A percentile compares a stretch with the other conserved stretches of the same genome.
phyloP scores from a whole-genome alignment of 2,797 vertebrate genomes.

The Muscicapa striata region DNA sequence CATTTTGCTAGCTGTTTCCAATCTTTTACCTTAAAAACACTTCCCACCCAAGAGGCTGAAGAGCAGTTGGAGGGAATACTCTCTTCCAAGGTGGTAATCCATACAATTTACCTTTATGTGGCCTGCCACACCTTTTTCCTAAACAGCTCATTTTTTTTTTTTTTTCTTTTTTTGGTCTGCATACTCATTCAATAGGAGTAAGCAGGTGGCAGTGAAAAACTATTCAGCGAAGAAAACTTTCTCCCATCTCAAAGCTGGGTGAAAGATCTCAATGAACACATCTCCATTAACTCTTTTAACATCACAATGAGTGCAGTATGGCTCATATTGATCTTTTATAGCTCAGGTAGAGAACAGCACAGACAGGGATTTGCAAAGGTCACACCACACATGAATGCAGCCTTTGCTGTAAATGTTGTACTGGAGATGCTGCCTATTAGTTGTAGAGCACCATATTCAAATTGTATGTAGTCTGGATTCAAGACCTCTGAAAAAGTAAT shows the following conservation, averaged over 20 bases:
- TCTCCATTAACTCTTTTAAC: neutral
- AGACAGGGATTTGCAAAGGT: neutral
- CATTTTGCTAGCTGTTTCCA: neutral
- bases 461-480: neutral
- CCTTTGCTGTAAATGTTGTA: neutral
- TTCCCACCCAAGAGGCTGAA: neutral
- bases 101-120: neutral
- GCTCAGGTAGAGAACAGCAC: fast-evolving
- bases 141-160: neutral
- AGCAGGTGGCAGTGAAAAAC: neutral
- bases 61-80: neutral
- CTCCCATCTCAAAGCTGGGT: fast-evolving
- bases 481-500: neutral
- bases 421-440: neutral
- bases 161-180: neutral
- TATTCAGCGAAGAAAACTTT: neutral
- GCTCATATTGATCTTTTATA: fast-evolving
- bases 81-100: neutral
- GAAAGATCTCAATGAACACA: neutral
- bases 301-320: fast-evolving
- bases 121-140: neutral
- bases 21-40: neutral
- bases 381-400: fast-evolving
- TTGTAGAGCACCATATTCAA: neutral
- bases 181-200: neutral